Percentiles rank a stretch among this genome's conserved stretches.
Conservation (phyloP, 2,888 invertebrate species). For the Punctoribates punctum region DNA sequence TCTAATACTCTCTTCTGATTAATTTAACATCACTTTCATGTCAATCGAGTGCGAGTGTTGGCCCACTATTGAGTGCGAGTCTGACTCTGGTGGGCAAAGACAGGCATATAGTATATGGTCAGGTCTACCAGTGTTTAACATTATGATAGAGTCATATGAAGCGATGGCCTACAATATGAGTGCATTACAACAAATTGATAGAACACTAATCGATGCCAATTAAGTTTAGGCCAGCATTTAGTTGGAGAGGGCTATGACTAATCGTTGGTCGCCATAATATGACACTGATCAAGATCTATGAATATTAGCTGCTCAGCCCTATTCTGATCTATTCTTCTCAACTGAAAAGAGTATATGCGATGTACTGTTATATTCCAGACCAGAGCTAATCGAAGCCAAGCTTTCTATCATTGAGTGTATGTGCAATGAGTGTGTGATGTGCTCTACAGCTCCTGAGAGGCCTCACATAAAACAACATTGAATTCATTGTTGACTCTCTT, state of each 20-base stretch:
- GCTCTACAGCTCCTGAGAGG: conserved; percentile 2
- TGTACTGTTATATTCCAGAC: background rate
- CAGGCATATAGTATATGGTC: no score
- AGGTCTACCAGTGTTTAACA: background rate
- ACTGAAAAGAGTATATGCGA: background rate
- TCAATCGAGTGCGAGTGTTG: conserved; percentile 1
- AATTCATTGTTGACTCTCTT: background rate
- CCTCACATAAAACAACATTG: conserved; percentile 13
- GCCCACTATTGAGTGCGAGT: background rate
- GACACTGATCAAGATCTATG: conserved; percentile 34
- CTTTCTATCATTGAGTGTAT: background rate
- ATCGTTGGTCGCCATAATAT: background rate
- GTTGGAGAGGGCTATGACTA: conserved; percentile 29
- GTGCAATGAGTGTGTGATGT: background rate
- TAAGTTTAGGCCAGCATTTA: conserved; percentile 9
- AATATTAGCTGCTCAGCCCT: background rate
- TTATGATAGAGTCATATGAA: background rate
- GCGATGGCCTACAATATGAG: background rate
- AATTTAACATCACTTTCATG: conserved; percentile 27
- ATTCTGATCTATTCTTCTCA: background rate
- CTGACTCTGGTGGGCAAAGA: background rate
- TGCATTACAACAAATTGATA: conserved; percentile 31
- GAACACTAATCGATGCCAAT: conserved; percentile 36
- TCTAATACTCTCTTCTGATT: background rate
- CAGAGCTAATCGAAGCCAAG: background rate